Evolutionary conservation across 2,888 invertebrate species (phyloP), one percentile per base, ranked within the genome.

Genomic region (Orgyia antiqua): DNA sequence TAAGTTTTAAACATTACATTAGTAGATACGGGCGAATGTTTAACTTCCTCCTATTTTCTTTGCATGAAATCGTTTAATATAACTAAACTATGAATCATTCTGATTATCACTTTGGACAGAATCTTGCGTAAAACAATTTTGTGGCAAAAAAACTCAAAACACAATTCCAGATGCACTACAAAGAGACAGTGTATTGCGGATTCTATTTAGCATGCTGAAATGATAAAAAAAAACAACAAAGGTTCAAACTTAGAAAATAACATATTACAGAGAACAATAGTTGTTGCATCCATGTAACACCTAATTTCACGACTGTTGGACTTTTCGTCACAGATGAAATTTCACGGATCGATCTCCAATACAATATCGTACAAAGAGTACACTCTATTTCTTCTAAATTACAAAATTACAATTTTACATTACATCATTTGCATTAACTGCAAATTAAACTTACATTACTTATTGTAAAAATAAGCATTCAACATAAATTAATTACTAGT

Each of bases 371-470:
- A 20, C 23, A 26, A 11, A 23, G 21, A 40, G 13, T 35, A 29
- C 26, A 20, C 23, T 17, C 12, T 36, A n/a, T n/a, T n/a, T n/a
- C n/a, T n/a, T n/a, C n/a, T n/a, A n/a, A n/a, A n/a, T n/a, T n/a
- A n/a, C n/a, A n/a, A n/a, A n/a, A n/a, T n/a, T n/a, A n/a, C 20
- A 20, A 20, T n/a, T n/a, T n/a, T 20, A n/a, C 20, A 20, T 33
- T 33, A 33, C 31, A 31, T 33, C 28, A 40, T 30, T 33, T 28
- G 23, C n/a, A 35, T 35, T n/a, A n/a, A n/a, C n/a, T n/a, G n/a
- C n/a, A n/a, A n/a, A n/a, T n/a, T n/a, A n/a, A n/a, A n/a, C n/a
- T n/a, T n/a, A n/a, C n/a, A n/a, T n/a, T n/a, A n/a, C n/a, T n/a
- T n/a, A n/a, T n/a, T n/a, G n/a, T n/a, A n/a, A n/a, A n/a, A n/a